Evolutionary conservation across 2,888 invertebrate species (phyloP).

Genomic region (Harpagoxenus sublaevis): DNA sequence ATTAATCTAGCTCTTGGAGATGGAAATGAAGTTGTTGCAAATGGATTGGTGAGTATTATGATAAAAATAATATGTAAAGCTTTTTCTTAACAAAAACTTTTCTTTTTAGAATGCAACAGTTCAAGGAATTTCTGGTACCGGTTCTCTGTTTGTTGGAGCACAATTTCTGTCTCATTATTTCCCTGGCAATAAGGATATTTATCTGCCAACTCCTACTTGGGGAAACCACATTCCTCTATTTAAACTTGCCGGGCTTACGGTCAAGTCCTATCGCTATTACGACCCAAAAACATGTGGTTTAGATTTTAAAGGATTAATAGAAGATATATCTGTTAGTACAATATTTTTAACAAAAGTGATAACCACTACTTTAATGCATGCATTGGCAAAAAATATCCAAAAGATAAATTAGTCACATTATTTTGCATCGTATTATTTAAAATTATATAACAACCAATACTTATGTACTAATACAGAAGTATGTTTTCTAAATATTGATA

Average conservation of each 20-base stretch:
- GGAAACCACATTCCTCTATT: constrained; percentile 99
- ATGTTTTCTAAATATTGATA: not conserved
- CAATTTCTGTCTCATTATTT: constrained; percentile 95
- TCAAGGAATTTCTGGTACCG: constrained; percentile 98
- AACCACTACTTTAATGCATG: not conserved
- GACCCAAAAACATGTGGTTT: constrained; percentile 97
- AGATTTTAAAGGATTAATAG: constrained; percentile 95
- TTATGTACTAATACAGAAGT: not conserved
- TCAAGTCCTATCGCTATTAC: constrained; percentile 97
- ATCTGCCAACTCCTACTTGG: constrained; percentile 98
- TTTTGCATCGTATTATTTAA: not conserved
- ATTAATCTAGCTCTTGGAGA: constrained; percentile 96
- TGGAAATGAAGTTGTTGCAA: constrained; percentile 89
- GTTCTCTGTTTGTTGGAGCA: constrained; percentile 97
- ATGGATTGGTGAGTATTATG: constrained; percentile 90
- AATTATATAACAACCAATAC: not conserved
- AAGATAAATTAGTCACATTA: not conserved
- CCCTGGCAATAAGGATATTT: constrained; percentile 93
- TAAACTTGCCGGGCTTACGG: constrained; percentile 94
- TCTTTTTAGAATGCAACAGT: constrained; percentile 89
- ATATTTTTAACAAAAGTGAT: not conserved
- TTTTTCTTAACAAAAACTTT: not conserved
- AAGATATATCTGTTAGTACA: constrained; percentile 94
- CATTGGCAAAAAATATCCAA: not conserved
- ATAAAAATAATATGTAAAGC: constrained; percentile 29